Percentiles rank a stretch among this genome's conserved stretches.
phyloP scores from a whole-genome alignment of 2,113 vertebrate genomes.

The Sebastes fasciatus region DNA sequence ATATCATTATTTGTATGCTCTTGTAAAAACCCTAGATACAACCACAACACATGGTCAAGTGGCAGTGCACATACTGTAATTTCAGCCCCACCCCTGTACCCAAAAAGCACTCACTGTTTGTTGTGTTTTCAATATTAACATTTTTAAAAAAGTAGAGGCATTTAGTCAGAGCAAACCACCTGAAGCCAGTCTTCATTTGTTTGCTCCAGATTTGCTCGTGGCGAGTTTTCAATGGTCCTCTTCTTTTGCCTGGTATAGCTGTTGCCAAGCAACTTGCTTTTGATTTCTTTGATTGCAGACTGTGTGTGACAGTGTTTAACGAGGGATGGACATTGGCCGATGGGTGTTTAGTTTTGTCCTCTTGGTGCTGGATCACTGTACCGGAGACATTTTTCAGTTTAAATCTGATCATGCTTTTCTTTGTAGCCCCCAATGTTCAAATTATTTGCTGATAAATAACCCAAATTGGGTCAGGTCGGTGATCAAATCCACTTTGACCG shows the following conservation, averaged over 20 bases:
- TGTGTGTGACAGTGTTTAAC: slow-evolving; percentile 6
- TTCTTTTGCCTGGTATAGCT: neutral
- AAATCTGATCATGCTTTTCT: neutral
- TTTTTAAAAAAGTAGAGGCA: neutral
- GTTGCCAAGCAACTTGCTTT: slow-evolving; percentile 67
- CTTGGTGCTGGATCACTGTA: neutral
- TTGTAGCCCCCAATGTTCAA: neutral
- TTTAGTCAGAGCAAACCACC: neutral
- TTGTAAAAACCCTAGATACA: neutral
- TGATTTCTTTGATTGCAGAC: slow-evolving; percentile 11
- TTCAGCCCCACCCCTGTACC: neutral
- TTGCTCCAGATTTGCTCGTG: slow-evolving; percentile 19
- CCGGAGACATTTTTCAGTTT: neutral
- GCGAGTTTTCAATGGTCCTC: neutral
- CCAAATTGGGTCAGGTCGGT: neutral
- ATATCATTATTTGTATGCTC: neutral
- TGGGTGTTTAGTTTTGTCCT: neutral
- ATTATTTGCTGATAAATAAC: neutral
- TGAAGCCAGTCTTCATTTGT: slow-evolving; percentile 27
- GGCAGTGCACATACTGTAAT: neutral
- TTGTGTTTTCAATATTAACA: neutral
- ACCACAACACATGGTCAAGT: neutral
- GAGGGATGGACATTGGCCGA: neutral
- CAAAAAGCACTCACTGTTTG: neutral
- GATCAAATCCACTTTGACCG: neutral